These are phyloP conservation scores for Sebastes ruberrimus DNA, from an alignment of 2,797 vertebrate genomes.

Conservation along the genomic window DNA sequence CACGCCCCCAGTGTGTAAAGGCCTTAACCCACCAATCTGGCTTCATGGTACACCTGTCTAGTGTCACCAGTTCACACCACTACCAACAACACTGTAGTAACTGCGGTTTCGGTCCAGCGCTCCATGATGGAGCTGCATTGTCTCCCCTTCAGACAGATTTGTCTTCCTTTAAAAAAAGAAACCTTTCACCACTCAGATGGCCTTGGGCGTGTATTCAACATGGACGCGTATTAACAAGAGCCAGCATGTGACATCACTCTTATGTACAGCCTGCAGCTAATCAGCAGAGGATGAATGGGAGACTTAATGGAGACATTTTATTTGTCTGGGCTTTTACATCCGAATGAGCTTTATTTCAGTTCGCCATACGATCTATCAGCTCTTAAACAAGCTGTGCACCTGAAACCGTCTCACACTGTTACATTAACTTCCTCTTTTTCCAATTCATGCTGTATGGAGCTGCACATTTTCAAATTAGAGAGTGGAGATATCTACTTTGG, in stretches of 20 bases:
- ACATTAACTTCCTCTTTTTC: constrained; percentile 6
- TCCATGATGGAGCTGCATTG: not conserved
- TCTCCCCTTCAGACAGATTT: constrained; percentile 19
- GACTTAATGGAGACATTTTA: constrained; percentile 38
- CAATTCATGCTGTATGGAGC: not conserved
- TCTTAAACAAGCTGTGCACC: constrained; percentile 35
- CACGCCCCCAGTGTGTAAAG: too few relatives aligned
- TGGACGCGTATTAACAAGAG: constrained; percentile 23
- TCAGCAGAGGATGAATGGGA: constrained; percentile 36
- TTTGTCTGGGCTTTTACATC: constrained; percentile 45
- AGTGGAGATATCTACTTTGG: constrained; percentile 29
- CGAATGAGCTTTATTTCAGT: constrained; percentile 23
- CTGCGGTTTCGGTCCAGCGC: not conserved
- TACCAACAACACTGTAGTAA: not conserved
- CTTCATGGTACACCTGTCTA: not conserved
- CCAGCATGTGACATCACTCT: constrained; percentile 25
- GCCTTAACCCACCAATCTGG: not conserved
- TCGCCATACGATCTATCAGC: constrained; percentile 24
- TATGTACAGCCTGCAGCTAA: constrained; percentile 48
- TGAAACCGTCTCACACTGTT: constrained; percentile 22
- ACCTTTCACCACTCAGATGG: constrained; percentile 19
- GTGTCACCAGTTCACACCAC: not conserved
- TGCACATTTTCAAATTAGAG: constrained; percentile 38
- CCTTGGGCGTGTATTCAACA: constrained; percentile 18
- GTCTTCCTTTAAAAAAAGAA: constrained; percentile 15